Conservation (phyloP, 1,140 invertebrate genomes). For the Achatina immaculata region DNA sequence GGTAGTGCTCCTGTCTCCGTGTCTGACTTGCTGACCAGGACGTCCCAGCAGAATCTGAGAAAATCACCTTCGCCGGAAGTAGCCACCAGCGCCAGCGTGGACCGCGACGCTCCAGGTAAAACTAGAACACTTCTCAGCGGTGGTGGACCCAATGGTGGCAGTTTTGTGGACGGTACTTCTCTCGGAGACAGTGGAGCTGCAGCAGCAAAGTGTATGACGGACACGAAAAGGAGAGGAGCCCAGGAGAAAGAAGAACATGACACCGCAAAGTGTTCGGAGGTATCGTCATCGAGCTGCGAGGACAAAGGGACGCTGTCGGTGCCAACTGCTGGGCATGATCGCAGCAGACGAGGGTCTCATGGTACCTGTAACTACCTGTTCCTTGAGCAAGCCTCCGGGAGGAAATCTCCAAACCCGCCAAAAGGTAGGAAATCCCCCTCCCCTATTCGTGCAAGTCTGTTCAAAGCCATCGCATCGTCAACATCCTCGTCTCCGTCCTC, state of each 20-base stretch:
- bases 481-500: conserved; percentile 21
- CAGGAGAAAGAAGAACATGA: background rate
- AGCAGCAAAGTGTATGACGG: background rate
- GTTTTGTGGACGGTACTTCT: background rate
- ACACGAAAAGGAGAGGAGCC: conserved; percentile 13
- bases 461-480: conserved; percentile 8
- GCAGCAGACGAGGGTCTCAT: conserved; percentile 12
- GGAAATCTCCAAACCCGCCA: conserved; percentile 4
- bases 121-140: background rate
- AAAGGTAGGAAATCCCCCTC: conserved; percentile 8
- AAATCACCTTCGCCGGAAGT: conserved; percentile 7
- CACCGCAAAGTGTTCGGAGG: conserved; percentile 7
- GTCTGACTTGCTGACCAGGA: background rate
- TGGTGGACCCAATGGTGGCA: background rate
- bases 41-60: background rate
- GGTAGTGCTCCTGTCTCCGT: background rate
- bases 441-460: background rate
- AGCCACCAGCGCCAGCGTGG: no score
- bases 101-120: background rate
- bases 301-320: conserved; percentile 4
- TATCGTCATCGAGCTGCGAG: conserved; percentile 24
- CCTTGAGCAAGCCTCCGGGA: conserved; percentile 15
- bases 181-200: background rate
- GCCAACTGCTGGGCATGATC: background rate
- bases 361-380: conserved; percentile 36